Base-by-base conservation (phyloP, 2,113 vertebrate genomes). In the Catharus minimus region DNA sequence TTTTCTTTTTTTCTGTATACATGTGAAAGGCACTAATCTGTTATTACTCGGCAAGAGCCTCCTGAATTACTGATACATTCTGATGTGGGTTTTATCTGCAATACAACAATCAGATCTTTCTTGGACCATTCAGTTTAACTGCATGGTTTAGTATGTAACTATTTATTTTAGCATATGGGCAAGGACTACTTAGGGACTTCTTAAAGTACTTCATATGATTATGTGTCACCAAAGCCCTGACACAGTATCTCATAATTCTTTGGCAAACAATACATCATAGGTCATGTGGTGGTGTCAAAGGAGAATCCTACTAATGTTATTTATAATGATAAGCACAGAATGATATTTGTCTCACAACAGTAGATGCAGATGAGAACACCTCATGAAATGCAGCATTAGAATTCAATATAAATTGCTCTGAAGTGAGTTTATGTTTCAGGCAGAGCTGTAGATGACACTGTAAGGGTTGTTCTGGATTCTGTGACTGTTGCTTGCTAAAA, bases 1-100 rank as follows among this genome's bases (percentile, higher is more conserved):
- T 75, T 61, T 32, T 14, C 9, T 30, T 2, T 52, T 28, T 15
- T 13, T 13, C 15, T 57, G 2, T 9, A 55, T 30, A 74, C 32
- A 68, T 0, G 3, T 62, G 52, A 94, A 96, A 97, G 95, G 94
- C 95, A 96, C 93, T 93, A 84, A 46, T 95, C 74, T 1, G 9
- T 68, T 94, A 78, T 61, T 86, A 82, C 55, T 62, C 21, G 0
- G 41, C 74, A 94, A 76, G 10, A 88, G 73, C 36, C 69, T 90
- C 76, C 77, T 89, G 65, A 88, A 86, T 78, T 53, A 69, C 46
- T 32, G 62, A 94, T 67, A 90, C 82, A 89, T 85, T 95, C 88
- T 71, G 69, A 77, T 41, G 44, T 33, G 55, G 60, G 52, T 71
- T 71, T 88, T 76, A 69, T 65, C 74, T 76, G 56, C 53, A 33